Evolutionary conservation across 2,888 invertebrate species (phyloP), one percentile per base, ranked within the genome.

Genomic region (Gibbula magus): DNA sequence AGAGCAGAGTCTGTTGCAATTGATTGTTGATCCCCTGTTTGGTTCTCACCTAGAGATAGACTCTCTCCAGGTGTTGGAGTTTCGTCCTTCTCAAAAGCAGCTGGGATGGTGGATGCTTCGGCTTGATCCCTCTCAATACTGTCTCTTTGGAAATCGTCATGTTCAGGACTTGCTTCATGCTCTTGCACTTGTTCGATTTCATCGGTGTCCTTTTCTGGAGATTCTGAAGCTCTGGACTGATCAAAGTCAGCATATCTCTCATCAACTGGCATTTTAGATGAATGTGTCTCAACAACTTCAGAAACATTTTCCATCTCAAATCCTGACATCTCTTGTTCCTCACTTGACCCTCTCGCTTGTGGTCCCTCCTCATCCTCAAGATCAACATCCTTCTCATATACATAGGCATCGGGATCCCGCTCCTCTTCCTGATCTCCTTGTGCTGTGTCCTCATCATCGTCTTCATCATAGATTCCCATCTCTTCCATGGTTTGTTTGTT

Each of bases 401-500:
- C 83, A 78, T 82, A 80, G 32, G 73, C 81, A 53, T 77, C 79
- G 45, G 79, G 75, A 66, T 79, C 79, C n/a, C 79, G 52, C 45
- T 67, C 54, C n/a, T 77, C 76, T 22, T 29, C 67, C 35, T 75
- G 74, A 22, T 84, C 82, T 53, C 73, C 79, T 16, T 54, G 18
- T 35, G 52, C 77, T 20, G 77, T 79, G 10, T 80, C 82, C 16
- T 75, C 81, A n/a, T 81, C 80, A 54, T 81, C 82, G 78, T 87
- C 88, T 35, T 90, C 90, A 75, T 87, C 86, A 83, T 86, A 85
- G 32, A 87, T 84, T n/a, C 86, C 86, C 78, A 84, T 76, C 22
- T 86, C 82, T 79, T 84, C 84, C 79, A 84, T 78, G n/a, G 75
- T 25, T 22, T 56, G 54, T 39, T 88, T 85, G 73, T 82, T 82